phyloP scores from a whole-genome alignment of 2,888 invertebrate genomes.

The Tenthredo livida region DNA sequence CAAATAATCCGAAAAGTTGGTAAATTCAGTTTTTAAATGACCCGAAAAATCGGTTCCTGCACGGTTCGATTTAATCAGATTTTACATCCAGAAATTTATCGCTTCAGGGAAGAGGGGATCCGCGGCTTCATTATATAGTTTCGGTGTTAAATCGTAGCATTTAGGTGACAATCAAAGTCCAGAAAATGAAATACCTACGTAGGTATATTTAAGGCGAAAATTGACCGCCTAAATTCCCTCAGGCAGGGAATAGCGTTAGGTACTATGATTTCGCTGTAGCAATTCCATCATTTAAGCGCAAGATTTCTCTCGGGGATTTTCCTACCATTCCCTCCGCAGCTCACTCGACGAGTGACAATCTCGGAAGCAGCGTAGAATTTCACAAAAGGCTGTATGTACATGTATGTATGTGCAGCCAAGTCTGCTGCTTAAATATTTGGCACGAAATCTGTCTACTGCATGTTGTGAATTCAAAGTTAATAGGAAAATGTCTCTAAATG shows the following conservation, averaged over 20 bases:
- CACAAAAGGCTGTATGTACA: background rate
- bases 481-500: background rate
- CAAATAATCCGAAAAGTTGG: background rate
- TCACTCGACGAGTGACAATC: too few species aligned
- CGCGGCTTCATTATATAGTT: too few species aligned
- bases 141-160: background rate
- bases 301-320: constrained; percentile 14
- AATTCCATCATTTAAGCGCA: background rate
- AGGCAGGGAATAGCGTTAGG: background rate
- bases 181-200: background rate
- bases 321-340: background rate
- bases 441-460: background rate
- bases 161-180: background rate
- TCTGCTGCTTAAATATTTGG: background rate
- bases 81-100: background rate
- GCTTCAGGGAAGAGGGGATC: too few species aligned
- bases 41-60: background rate
- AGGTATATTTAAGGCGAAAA: background rate
- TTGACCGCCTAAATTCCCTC: background rate
- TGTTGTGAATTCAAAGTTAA: background rate
- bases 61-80: background rate
- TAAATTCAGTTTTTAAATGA: background rate
- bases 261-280: background rate
- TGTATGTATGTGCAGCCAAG: background rate
- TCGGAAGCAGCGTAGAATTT: background rate